A percentile compares a stretch with the other conserved stretches of the same genome.
Evolutionary conservation across 2,888 invertebrate species (phyloP).

Genomic region (Brachyptera risi): DNA sequence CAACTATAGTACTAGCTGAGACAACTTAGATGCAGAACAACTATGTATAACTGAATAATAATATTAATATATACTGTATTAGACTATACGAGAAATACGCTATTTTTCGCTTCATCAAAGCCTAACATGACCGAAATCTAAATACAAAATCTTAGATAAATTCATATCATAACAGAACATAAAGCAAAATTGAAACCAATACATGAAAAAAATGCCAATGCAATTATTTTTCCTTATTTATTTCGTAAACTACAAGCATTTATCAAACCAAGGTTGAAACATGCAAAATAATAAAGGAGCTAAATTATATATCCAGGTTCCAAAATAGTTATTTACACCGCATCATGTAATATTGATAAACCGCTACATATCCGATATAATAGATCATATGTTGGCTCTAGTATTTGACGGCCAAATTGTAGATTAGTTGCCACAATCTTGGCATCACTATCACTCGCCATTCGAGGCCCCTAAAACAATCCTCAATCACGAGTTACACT

Average conservation of each 20-base stretch:
- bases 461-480: constrained; percentile 23
- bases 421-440: constrained; percentile 18
- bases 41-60: not conserved
- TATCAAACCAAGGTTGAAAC: constrained; percentile 33
- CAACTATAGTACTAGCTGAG: constrained; percentile 3
- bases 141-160: constrained; percentile 8
- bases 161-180: constrained; percentile 1
- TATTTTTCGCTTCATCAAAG: constrained; percentile 22
- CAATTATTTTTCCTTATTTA: constrained; percentile 27
- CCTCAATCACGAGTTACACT: constrained; percentile 16
- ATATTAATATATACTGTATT: not conserved
- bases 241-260: constrained; percentile 33
- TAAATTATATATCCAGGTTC: constrained; percentile 31
- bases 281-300: constrained; percentile 33
- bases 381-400: constrained; percentile 26
- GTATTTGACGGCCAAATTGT: constrained; percentile 18
- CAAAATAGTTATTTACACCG: constrained; percentile 33
- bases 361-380: constrained; percentile 25
- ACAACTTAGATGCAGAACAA: constrained; percentile 3
- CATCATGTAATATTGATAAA: constrained; percentile 30
- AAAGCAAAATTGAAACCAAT: not conserved
- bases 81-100: constrained; percentile 1
- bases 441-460: constrained; percentile 16
- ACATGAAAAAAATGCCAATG: constrained; percentile 25
- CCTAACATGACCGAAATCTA: constrained; percentile 21